A percentile compares a stretch with the other conserved stretches of the same genome.
Evolutionary conservation across 2,797 vertebrate genomes (phyloP).

Genomic region (Sandelia bainsii): DNA sequence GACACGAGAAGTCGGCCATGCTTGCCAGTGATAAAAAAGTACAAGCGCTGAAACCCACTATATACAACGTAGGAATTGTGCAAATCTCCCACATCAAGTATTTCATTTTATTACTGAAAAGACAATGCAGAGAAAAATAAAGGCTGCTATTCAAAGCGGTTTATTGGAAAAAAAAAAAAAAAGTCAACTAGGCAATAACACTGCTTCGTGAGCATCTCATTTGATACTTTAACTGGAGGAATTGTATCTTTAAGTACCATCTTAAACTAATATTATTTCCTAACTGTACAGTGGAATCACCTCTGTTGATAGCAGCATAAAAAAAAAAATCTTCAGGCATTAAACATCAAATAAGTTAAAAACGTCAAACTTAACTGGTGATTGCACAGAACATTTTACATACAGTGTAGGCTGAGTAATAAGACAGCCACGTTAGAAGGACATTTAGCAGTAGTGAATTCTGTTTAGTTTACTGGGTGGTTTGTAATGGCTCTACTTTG

Average conservation of each 20-base stretch:
- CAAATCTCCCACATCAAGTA: constrained; percentile 75
- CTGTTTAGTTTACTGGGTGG: constrained; percentile 59
- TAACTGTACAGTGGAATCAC: constrained; percentile 64
- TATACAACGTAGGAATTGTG: constrained; percentile 75
- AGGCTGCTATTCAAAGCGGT: constrained; percentile 50
- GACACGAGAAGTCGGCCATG: constrained; percentile 74
- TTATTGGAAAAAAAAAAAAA: constrained; percentile 40
- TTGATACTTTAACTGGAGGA: constrained; percentile 35
- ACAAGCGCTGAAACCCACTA: constrained; percentile 55
- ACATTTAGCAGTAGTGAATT: constrained; percentile 63
- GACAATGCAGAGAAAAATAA: constrained; percentile 16
- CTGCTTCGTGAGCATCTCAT: constrained; percentile 55
- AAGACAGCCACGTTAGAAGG: constrained; percentile 60
- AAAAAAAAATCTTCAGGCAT: constrained; percentile 47
- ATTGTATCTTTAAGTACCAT: constrained; percentile 52
- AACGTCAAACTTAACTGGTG: constrained; percentile 57
- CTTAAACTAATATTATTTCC: constrained; percentile 45
- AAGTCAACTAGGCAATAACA: constrained; percentile 71
- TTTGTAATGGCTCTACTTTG: constrained; percentile 47
- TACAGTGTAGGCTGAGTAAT: constrained; percentile 62
- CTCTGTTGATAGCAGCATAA: constrained; percentile 76
- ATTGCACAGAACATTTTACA: constrained; percentile 72
- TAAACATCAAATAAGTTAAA: constrained; percentile 66
- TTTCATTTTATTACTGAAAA: constrained; percentile 54
- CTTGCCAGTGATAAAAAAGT: constrained; percentile 61